A percentile compares a stretch with the other conserved stretches of the same genome.
phyloP scores from a whole-genome alignment of 2,113 vertebrate species.

The Mesoclemmys tuberculata region DNA sequence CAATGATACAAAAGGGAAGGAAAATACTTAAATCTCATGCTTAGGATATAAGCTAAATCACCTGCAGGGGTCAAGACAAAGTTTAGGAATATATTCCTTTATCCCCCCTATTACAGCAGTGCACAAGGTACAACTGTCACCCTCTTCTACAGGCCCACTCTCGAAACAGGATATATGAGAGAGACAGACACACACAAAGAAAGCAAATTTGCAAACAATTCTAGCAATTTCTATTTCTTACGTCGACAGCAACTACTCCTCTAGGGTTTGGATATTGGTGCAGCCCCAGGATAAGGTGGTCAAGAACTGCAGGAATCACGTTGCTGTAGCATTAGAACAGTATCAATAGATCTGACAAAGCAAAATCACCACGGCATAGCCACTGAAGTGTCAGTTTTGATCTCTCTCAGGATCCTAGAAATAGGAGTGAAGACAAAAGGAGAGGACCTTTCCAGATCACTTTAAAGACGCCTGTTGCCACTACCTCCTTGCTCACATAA shows the following conservation, averaged over 20 bases:
- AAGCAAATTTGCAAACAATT: neutral
- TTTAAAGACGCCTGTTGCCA: too few species aligned
- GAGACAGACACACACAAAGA: neutral
- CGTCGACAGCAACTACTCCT: neutral
- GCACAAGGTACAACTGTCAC: neutral
- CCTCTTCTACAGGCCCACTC: neutral
- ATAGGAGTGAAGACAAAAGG: neutral
- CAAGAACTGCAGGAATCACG: neutral
- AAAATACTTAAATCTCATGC: neutral
- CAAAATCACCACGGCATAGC: neutral
- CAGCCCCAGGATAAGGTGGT: neutral
- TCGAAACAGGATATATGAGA: rapidly evolving
- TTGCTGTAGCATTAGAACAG: neutral
- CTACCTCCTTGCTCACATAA: rapidly evolving
- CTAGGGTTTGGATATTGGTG: neutral
- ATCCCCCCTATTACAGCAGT: neutral
- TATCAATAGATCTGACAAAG: neutral
- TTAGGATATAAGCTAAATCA: neutral
- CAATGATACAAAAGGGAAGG: neutral
- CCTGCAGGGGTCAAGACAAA: neutral
- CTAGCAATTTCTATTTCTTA: neutral
- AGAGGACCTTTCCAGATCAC: rapidly evolving
- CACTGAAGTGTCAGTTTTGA: neutral
- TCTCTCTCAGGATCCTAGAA: neutral
- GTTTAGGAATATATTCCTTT: neutral